Evolutionary conservation across 1,140 invertebrate species (phyloP), one percentile per base, ranked within the genome.

Genomic region (Tenebrio molitor): DNA sequence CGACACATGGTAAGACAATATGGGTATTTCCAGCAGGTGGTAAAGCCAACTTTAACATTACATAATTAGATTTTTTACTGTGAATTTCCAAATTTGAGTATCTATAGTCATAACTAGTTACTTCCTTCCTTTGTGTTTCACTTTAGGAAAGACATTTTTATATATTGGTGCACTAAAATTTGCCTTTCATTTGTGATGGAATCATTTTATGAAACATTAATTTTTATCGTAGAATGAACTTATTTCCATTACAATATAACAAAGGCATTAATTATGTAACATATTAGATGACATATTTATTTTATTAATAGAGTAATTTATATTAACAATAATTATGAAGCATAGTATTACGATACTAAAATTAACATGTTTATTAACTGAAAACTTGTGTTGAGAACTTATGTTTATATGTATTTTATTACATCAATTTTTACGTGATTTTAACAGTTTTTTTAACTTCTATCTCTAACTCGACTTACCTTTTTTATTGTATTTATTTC

Each of bases 241-340:
- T 65, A 34, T 66, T 66, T 66, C 64, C 64, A 66, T 21, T 42
- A 66, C 15, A 66, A 66, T 66, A 66, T 66, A 44, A 25, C 36
- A 66, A 66, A 66, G 64, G 64, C 64, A 66, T 66, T n/a, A n/a
- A n/a, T n/a, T 66, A 71, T 63, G 69, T 71, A 71, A 71, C 44
- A 66, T 62, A 65, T 29, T 65, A 71, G 70, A 76, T 25, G 64
- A 76, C 50, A 53, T 76, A 76, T 76, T 76, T 76, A 76, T 74
- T 76, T 76, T 76, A 76, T 72, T 74, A 76, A 76, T 74, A 76
- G 72, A 74, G 75, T 76, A 74, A 76, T 74, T 76, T 76, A 76
- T 76, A 74, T 76, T 76, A 74, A 76, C 65, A 64, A 72, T 72
- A 50, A 73, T 69, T 71, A 53, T 50, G 41, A 29, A 46, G 16